Conservation (phyloP, 2,113 vertebrate species). For the Entomyzon cyanotis region DNA sequence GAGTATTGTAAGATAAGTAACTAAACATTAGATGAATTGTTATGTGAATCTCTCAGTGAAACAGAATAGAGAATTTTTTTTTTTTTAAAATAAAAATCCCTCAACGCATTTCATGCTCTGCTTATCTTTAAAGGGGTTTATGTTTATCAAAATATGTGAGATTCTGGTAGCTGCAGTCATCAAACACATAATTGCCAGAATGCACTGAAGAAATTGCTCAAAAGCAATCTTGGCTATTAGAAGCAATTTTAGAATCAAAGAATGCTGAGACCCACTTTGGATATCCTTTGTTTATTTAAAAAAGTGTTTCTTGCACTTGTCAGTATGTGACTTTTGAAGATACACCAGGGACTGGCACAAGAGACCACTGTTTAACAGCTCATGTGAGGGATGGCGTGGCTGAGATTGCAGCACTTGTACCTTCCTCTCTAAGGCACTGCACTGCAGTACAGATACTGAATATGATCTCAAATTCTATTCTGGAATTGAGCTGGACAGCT, state of each 20-base stretch:
- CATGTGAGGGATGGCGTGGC: conserved; percentile 5
- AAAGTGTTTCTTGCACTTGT: background rate
- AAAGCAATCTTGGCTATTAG: background rate
- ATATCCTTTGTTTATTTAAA: background rate
- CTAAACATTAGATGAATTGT: background rate
- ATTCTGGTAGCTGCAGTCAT: background rate
- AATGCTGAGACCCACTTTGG: background rate
- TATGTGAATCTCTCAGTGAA: background rate
- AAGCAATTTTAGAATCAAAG: background rate
- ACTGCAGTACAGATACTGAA: conserved; percentile 50
- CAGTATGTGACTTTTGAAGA: background rate
- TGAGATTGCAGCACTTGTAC: conserved; percentile 54
- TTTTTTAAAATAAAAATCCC: background rate
- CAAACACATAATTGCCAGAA: background rate
- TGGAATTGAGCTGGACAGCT: background rate
- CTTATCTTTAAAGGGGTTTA: background rate
- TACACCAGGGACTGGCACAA: background rate
- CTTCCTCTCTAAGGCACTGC: conserved; percentile 47
- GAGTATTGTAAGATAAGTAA: background rate
- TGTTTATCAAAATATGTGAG: background rate
- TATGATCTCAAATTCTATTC: conserved; percentile 42
- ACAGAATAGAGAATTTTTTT: background rate
- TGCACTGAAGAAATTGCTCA: background rate
- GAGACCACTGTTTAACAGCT: conserved; percentile 25
- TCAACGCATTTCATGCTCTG: background rate